phyloP scores from a whole-genome alignment of 2,797 vertebrate species.

The Aulostomus chinensis region DNA sequence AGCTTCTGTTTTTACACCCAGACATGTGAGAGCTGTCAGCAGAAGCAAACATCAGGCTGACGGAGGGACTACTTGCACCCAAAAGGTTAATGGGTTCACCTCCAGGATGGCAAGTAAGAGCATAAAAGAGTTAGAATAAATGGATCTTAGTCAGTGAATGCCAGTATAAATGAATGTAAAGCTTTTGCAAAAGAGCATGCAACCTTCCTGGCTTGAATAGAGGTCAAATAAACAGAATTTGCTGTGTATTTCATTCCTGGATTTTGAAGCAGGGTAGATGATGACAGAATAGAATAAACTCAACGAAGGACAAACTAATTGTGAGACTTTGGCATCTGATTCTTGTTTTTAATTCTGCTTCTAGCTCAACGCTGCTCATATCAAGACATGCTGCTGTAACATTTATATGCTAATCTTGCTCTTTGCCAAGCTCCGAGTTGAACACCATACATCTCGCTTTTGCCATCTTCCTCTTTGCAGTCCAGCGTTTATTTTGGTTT shows the following conservation, averaged over 20 bases:
- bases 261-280: background rate
- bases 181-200: constrained; percentile 10
- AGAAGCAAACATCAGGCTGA: constrained; percentile 16
- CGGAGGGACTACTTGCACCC: background rate
- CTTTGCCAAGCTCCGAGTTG: constrained; percentile 50
- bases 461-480: no score
- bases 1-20: constrained; percentile 53
- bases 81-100: constrained; percentile 36
- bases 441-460: no score
- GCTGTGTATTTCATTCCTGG: background rate
- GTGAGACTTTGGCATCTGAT: constrained; percentile 4
- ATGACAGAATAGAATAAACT: constrained; percentile 27
- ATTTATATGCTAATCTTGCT: constrained; percentile 54
- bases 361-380: constrained; percentile 5
- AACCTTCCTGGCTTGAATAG: constrained; percentile 4
- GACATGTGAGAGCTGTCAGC: constrained; percentile 46
- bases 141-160: no score
- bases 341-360: constrained; percentile 24
- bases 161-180: constrained; percentile 3
- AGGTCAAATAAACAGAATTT: constrained; percentile 19
- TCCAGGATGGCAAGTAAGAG: constrained; percentile 9
- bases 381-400: constrained; percentile 24
- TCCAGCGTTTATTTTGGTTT: no score
- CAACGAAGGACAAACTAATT: constrained; percentile 24
- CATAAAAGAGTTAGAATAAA: background rate